phyloP scores from a whole-genome alignment of 2,888 invertebrate species.

The Loripinus fragilis region DNA sequence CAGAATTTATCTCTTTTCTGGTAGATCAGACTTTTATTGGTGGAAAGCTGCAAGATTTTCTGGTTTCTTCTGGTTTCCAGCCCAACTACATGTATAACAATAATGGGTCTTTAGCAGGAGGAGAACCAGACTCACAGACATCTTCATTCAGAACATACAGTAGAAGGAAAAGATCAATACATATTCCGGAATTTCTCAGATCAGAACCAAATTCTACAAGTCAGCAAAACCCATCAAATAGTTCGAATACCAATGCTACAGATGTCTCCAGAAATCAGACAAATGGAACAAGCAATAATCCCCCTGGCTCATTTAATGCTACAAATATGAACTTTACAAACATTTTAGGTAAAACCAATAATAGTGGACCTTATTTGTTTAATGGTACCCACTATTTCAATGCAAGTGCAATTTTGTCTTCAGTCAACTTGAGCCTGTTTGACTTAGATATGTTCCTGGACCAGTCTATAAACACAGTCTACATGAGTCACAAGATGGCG shows the following conservation, averaged over 20 bases:
- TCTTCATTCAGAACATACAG: background rate
- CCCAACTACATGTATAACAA: background rate
- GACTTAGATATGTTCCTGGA: conserved; percentile 7
- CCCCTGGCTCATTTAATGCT: background rate
- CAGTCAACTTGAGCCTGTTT: background rate
- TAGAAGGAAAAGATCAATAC: background rate
- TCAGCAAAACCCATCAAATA: background rate
- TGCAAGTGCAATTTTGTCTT: conserved; percentile 2
- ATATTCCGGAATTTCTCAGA: background rate
- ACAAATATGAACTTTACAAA: background rate
- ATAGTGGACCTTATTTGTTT: background rate
- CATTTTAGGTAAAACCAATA: background rate
- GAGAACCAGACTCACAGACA: too few species aligned
- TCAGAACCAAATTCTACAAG: background rate
- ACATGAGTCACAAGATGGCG: conserved; percentile 20
- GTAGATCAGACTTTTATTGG: background rate
- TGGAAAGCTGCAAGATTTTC: background rate
- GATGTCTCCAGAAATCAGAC: background rate
- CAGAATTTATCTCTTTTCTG: background rate
- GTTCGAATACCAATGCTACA: background rate
- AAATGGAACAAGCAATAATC: background rate
- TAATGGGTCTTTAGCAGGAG: background rate
- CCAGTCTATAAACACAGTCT: conserved; percentile 13
- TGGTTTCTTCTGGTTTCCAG: background rate
- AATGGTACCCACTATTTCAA: conserved; percentile 1